phyloP scores from a whole-genome alignment of 2,888 invertebrate species.

The Neoitamus cyanurus region DNA sequence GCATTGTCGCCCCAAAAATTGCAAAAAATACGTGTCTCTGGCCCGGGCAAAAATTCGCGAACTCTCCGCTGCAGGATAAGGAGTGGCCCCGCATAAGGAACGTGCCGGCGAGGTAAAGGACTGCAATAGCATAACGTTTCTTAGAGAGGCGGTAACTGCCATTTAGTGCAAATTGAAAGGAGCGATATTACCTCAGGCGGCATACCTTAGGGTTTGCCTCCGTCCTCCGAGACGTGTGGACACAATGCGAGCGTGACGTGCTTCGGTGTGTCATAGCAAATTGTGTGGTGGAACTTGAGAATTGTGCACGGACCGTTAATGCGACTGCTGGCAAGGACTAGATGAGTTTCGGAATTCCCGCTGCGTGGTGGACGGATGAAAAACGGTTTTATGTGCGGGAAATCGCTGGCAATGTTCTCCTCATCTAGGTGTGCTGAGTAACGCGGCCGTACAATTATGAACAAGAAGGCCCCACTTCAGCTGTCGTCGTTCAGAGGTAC shows the following conservation, averaged over 20 bases:
- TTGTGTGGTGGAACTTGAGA: background rate
- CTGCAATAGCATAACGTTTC: background rate
- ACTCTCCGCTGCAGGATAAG: background rate
- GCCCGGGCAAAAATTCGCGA: background rate
- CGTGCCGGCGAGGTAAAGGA: background rate
- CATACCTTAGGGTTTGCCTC: background rate
- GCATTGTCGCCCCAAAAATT: background rate
- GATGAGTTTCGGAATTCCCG: background rate
- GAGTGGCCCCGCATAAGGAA: background rate
- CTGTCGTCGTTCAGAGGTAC: conserved; percentile 61
- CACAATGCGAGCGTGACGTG: background rate
- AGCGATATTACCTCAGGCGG: background rate
- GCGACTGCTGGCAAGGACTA: background rate
- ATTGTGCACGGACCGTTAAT: background rate
- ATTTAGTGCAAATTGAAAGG: background rate
- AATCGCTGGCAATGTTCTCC: background rate
- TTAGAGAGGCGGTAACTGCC: background rate
- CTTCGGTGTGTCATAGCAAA: background rate
- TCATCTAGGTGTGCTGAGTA: background rate
- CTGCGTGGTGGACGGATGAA: background rate
- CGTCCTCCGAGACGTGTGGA: background rate
- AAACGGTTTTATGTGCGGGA: background rate
- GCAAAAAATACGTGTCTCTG: background rate
- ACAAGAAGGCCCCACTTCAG: conserved; percentile 63
- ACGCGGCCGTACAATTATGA: conserved; percentile 57